These are phyloP conservation scores for Melanostoma scalare DNA, from an alignment of 2,888 invertebrate genomes.

Conservation along the genomic window DNA sequence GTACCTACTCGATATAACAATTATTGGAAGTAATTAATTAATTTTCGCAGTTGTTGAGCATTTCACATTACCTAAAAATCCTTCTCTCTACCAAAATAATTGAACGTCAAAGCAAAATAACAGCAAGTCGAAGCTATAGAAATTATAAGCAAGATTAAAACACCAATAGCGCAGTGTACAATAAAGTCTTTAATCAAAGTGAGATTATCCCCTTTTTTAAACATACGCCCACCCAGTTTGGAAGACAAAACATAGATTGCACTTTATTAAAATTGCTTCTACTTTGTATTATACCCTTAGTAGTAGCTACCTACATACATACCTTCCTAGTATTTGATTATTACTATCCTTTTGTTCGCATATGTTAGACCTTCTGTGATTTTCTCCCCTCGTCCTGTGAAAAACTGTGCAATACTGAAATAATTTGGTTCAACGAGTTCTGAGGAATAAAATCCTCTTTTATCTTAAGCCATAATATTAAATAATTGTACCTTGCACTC, in stretches of 20 bases:
- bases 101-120: not conserved
- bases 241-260: slow-evolving; percentile 35
- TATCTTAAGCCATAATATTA: slow-evolving; percentile 66
- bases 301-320: slow-evolving; percentile 15
- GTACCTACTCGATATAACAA: not conserved
- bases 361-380: slow-evolving; percentile 48
- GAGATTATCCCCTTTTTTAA: slow-evolving; percentile 55
- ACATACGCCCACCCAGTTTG: slow-evolving; percentile 26
- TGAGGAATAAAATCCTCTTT: slow-evolving; percentile 59
- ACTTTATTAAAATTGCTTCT: slow-evolving; percentile 60
- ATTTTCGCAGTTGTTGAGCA: too few relatives aligned
- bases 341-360: slow-evolving; percentile 65
- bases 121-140: not conserved
- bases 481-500: slow-evolving; percentile 59
- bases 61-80: too few relatives aligned
- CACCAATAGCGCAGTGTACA: slow-evolving; percentile 10
- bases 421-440: slow-evolving; percentile 49
- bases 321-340: slow-evolving; percentile 43
- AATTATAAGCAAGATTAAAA: slow-evolving; percentile 37
- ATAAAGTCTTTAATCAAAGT: slow-evolving; percentile 52
- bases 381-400: slow-evolving; percentile 28
- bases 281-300: slow-evolving; percentile 10
- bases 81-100: not conserved
- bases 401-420: slow-evolving; percentile 40
- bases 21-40: not conserved